Evolutionary conservation across 2,888 invertebrate genomes (phyloP).

Genomic region (Lasioglossum pauxillum): DNA sequence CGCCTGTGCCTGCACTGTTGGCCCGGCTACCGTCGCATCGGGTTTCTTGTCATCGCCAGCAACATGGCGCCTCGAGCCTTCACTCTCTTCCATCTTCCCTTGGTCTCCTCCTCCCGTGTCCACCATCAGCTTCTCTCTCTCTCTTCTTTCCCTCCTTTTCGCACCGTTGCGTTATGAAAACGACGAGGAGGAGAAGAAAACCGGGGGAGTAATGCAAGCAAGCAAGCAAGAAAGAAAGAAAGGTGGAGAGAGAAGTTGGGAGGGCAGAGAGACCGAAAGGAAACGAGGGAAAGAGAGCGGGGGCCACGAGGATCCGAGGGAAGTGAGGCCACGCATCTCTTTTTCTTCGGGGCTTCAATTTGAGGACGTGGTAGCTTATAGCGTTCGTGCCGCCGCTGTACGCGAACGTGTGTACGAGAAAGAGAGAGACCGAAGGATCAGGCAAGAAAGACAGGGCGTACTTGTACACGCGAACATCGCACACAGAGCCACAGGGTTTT

Average conservation of each 20-base stretch:
- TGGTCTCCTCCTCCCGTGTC: slow-evolving; percentile 51
- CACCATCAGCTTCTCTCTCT: slow-evolving; percentile 17
- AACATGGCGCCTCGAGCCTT: slow-evolving; percentile 75
- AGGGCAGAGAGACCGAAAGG: background rate
- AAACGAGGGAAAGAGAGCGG: background rate
- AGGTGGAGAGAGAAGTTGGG: background rate
- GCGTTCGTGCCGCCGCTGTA: slow-evolving; percentile 69
- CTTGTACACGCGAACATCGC: slow-evolving; percentile 66
- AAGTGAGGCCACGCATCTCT: slow-evolving; percentile 74
- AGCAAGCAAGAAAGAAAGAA: background rate
- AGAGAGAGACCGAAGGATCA: slow-evolving; percentile 5
- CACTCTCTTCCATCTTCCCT: slow-evolving; percentile 69
- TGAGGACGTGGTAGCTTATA: slow-evolving; percentile 72
- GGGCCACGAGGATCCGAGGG: slow-evolving; percentile 23
- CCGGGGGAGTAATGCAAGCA: background rate
- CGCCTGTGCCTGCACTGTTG: slow-evolving; percentile 69
- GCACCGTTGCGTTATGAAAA: slow-evolving; percentile 31
- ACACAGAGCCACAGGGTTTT: slow-evolving; percentile 31
- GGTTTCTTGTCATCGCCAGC: slow-evolving; percentile 78
- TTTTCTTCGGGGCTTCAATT: slow-evolving; percentile 75
- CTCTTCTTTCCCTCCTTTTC: slow-evolving; percentile 44
- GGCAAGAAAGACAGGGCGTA: slow-evolving; percentile 51
- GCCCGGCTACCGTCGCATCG: slow-evolving; percentile 73
- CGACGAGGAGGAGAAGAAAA: slow-evolving; percentile 24
- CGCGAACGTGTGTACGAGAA: slow-evolving; percentile 30